Conservation (phyloP, 2,113 vertebrate genomes). For the Tragelaphus buxtoni region DNA sequence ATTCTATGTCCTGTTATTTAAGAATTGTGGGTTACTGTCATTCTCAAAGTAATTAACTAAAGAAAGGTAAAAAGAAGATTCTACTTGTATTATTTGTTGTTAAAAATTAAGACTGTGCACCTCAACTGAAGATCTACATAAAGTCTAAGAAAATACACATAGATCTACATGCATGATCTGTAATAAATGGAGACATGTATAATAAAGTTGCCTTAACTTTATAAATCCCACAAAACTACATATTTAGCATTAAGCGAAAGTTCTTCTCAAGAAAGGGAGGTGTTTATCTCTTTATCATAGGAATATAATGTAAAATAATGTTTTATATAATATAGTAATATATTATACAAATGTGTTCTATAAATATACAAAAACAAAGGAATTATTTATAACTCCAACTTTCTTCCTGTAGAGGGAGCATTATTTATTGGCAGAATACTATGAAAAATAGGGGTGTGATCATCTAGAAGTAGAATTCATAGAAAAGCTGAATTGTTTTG, state of each 20-base stretch:
- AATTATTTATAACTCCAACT: not conserved
- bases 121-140: not conserved
- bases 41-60: not conserved
- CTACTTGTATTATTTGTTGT: not conserved
- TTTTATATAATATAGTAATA: not conserved
- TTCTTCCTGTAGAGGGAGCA: not conserved
- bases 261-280: not conserved
- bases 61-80: not conserved
- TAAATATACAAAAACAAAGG: not conserved
- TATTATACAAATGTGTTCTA: not conserved
- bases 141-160: not conserved
- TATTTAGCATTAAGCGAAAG: not conserved
- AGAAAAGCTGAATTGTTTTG: not conserved
- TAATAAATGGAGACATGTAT: not conserved
- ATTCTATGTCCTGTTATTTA: not conserved
- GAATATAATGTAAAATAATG: not conserved
- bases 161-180: not conserved
- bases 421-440: not conserved
- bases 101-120: not conserved
- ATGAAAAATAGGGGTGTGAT: not conserved
- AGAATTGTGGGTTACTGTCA: not conserved
- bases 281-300: not conserved
- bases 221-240: not conserved
- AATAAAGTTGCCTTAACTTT: not conserved
- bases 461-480: not conserved